Conservation (phyloP, 2,888 invertebrate species). For the Kryphioiulus occultus region DNA sequence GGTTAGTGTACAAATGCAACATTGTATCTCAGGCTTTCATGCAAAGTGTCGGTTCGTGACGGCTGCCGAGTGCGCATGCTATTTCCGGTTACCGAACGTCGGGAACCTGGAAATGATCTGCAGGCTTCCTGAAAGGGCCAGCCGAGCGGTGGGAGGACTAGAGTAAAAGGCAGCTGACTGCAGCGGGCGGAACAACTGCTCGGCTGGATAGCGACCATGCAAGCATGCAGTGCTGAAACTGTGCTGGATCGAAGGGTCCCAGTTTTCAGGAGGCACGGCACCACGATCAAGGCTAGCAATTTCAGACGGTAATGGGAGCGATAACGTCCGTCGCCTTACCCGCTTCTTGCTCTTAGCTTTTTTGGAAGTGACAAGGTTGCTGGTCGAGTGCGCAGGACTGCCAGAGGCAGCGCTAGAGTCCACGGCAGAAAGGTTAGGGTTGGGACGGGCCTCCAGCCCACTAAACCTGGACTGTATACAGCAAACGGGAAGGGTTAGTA, state of each 20-base stretch:
- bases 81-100: not conserved
- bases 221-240: constrained; percentile 47
- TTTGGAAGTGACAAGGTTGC: constrained; percentile 11
- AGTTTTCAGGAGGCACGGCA: not conserved
- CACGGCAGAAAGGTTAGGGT: not conserved
- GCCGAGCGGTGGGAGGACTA: not conserved
- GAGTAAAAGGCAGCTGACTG: not conserved
- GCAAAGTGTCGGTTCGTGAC: not conserved
- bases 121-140: constrained; percentile 46
- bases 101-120: not conserved
- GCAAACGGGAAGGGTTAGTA: not conserved
- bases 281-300: not conserved
- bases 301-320: constrained; percentile 4
- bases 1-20: not conserved
- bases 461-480: constrained; percentile 39
- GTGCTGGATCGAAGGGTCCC: not conserved
- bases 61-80: not conserved
- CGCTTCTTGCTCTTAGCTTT: constrained; percentile 46
- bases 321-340: constrained; percentile 46
- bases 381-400: not conserved
- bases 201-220: not conserved
- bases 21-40: not conserved
- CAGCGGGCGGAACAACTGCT: not conserved
- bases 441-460: not conserved
- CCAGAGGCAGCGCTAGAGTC: not conserved